Conservation (phyloP, 2,888 invertebrate species). For the Aphodius granarius region DNA sequence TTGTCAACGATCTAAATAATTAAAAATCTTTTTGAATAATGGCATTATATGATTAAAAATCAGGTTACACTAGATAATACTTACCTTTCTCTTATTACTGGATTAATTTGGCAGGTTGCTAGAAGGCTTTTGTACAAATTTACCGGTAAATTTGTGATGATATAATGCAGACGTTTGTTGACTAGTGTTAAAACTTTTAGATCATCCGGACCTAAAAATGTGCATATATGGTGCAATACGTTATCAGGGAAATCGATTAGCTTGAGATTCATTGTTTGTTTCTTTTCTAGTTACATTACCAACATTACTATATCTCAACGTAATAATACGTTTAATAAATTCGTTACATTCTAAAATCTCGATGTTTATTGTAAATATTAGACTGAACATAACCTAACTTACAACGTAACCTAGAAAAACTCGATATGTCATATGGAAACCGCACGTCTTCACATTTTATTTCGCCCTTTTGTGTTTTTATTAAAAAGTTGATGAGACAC, state of each 20-base stretch:
- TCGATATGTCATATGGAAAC: no score
- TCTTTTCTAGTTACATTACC: no score
- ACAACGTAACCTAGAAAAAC: no score
- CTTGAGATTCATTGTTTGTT: slow-evolving; percentile 16
- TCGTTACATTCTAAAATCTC: no score
- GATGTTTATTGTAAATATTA: no score
- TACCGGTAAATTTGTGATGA: slow-evolving; percentile 45
- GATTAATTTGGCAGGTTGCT: slow-evolving; percentile 34
- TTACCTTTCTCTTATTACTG: slow-evolving; percentile 32
- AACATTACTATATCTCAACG: no score
- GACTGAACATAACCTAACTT: no score
- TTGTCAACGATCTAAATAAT: slow-evolving; percentile 24
- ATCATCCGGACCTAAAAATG: slow-evolving; percentile 56
- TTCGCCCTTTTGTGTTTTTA: no score
- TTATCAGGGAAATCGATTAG: slow-evolving; percentile 50
- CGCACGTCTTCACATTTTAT: no score
- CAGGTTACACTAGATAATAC: neutral
- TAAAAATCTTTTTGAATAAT: neutral
- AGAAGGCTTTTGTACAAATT: slow-evolving; percentile 19
- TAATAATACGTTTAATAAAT: no score
- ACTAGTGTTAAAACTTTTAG: slow-evolving; percentile 56
- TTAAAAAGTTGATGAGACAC: no score
- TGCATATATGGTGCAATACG: slow-evolving; percentile 59
- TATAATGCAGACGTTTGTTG: slow-evolving; percentile 54
- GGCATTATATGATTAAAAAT: no score